phyloP scores from a whole-genome alignment of 2,888 invertebrate genomes.

The Plusia festucae region DNA sequence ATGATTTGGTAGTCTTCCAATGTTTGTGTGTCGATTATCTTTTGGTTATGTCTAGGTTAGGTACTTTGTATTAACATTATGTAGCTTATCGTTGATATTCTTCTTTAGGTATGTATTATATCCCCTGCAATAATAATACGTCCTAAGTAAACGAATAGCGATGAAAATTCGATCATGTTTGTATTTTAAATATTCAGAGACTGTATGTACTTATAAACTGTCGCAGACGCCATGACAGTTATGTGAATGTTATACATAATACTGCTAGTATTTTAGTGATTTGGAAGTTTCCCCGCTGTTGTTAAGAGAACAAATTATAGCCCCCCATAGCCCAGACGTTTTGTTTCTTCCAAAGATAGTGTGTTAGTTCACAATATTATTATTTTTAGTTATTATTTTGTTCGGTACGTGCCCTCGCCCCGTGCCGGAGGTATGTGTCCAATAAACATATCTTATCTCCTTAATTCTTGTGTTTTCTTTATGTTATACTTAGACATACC shows the following conservation, averaged over 20 bases:
- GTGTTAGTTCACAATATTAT: conserved; percentile 80
- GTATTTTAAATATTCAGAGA: conserved; percentile 28
- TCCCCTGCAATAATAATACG: neutral
- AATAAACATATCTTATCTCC: conserved; percentile 89
- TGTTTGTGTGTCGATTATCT: conserved; percentile 17
- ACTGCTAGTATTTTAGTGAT: conserved; percentile 66
- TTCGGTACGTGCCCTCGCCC: conserved; percentile 69
- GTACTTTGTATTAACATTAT: conserved; percentile 44
- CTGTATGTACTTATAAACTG: conserved; percentile 49
- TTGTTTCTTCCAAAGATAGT: conserved; percentile 88
- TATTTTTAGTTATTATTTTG: conserved; percentile 73
- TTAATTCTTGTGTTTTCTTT: conserved; percentile 68
- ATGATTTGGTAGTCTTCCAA: conserved; percentile 46
- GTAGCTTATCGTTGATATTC: conserved; percentile 9
- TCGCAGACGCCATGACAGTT: conserved; percentile 28
- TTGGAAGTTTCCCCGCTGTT: conserved; percentile 66
- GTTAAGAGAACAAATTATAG: conserved; percentile 57
- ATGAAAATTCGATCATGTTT: neutral
- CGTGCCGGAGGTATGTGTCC: conserved; percentile 82
- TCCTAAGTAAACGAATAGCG: neutral
- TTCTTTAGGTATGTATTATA: neutral
- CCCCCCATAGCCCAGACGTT: conserved; percentile 73
- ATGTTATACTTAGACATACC: no score
- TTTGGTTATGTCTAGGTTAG: conserved; percentile 30
- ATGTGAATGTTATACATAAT: conserved; percentile 52